These are phyloP conservation scores for Neotoma lepida DNA, from an alignment of 2,113 vertebrate genomes.

Conservation along the genomic window DNA sequence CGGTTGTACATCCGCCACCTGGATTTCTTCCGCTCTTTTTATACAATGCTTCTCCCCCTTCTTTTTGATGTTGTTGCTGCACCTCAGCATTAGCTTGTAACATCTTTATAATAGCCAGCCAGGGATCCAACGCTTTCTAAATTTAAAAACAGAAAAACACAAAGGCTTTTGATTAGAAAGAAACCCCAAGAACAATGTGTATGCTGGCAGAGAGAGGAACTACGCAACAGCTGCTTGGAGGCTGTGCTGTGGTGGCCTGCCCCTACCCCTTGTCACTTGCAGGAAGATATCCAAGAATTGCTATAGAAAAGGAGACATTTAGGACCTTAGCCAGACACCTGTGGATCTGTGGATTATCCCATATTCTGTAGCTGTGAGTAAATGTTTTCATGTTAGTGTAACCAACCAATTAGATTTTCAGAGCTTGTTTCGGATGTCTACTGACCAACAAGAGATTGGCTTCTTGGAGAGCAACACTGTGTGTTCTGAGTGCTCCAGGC, in stretches of 20 bases:
- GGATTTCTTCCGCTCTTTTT: constrained; percentile 8
- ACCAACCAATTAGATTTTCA: not conserved
- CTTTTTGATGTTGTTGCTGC: not conserved
- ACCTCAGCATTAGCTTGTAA: not conserved
- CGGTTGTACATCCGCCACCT: not conserved
- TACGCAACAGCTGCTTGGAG: not conserved
- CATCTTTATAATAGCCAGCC: not conserved
- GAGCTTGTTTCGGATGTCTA: constrained; percentile 18
- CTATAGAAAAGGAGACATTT: not conserved
- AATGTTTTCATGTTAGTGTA: not conserved
- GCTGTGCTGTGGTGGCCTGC: not conserved
- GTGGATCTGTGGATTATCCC: not conserved
- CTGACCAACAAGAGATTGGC: not conserved
- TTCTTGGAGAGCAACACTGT: not conserved
- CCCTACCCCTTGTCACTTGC: not conserved
- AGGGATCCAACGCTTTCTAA: constrained; percentile 30
- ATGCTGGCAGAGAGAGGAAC: not conserved
- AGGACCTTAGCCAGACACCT: constrained; percentile 29
- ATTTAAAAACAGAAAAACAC: constrained; percentile 36
- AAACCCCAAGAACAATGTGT: constrained; percentile 2
- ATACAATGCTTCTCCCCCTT: not conserved
- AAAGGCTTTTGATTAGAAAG: constrained; percentile 60
- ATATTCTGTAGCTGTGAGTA: not conserved
- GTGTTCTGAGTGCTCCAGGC: not conserved
- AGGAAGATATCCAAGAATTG: constrained; percentile 10